phyloP scores from a whole-genome alignment of 2,888 invertebrate genomes.

The Ectemnius cavifrons region DNA sequence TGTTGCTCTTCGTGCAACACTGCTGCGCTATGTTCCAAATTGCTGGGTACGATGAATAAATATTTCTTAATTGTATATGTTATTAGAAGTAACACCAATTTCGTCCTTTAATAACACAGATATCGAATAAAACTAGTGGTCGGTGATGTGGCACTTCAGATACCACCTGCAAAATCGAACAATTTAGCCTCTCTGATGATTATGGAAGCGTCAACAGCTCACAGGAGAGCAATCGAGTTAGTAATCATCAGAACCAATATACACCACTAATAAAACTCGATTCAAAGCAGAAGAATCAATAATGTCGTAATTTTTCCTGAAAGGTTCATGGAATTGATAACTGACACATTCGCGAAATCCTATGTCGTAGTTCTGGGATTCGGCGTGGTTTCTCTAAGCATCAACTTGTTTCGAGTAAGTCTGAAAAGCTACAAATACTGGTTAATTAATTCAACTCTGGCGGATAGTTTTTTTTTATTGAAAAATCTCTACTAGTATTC shows the following conservation, averaged over 20 bases:
- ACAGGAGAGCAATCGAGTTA: not conserved
- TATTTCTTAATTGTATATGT: not conserved
- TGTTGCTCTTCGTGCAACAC: constrained; percentile 1
- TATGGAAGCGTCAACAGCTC: not conserved
- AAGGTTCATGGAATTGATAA: constrained; percentile 20
- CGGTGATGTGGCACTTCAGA: not conserved
- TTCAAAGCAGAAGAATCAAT: no score
- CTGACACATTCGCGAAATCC: constrained; percentile 4
- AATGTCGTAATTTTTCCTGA: not conserved
- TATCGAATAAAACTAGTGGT: not conserved
- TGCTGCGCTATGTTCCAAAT: not conserved
- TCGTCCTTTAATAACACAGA: not conserved
- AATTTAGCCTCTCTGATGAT: not conserved
- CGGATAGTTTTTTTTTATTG: not conserved
- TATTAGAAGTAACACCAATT: no score
- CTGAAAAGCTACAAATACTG: not conserved
- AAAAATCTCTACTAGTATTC: not conserved
- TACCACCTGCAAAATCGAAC: not conserved
- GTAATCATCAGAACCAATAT: not conserved
- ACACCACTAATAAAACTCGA: no score
- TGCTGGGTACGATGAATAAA: not conserved
- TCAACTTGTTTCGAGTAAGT: constrained; percentile 33
- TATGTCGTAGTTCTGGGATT: constrained; percentile 15
- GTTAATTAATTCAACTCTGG: not conserved
- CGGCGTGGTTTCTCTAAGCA: constrained; percentile 14